Evolutionary conservation across 2,113 vertebrate genomes (phyloP).

Genomic region (Salminus brasiliensis): DNA sequence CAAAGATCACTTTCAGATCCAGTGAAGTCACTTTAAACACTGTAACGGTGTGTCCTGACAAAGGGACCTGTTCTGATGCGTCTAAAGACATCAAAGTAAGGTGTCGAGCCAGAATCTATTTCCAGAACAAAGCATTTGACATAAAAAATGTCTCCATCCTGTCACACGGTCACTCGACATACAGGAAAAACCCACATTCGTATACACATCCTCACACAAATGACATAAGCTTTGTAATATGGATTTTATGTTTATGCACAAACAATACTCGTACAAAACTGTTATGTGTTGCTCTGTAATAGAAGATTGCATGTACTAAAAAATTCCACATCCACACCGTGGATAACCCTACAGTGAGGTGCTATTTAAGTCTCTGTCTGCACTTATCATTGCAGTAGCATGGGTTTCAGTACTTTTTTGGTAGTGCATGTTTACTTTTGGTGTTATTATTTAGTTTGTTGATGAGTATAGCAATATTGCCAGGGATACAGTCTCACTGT

Average conservation of each 20-base stretch:
- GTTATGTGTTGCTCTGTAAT: no score
- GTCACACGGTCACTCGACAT: not conserved
- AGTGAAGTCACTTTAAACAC: not conserved
- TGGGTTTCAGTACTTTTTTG: not conserved
- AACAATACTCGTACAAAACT: no score
- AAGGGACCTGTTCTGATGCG: not conserved
- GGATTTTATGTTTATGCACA: not conserved
- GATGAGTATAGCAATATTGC: not conserved
- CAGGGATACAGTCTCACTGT: not conserved
- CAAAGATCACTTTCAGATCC: not conserved
- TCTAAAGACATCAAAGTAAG: not conserved
- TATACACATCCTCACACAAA: not conserved
- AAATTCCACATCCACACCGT: not conserved
- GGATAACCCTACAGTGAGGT: not conserved
- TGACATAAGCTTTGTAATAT: not conserved
- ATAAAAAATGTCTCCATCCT: conserved; percentile 6
- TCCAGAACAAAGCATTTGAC: conserved; percentile 8
- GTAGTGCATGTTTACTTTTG: no score
- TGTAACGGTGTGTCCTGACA: not conserved
- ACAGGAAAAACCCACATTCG: not conserved
- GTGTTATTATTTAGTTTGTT: not conserved
- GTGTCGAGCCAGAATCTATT: not conserved
- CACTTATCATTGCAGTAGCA: not conserved
- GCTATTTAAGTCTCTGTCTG: not conserved
- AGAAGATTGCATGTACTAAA: no score